Base-by-base conservation (phyloP, 1,140 invertebrate genomes). In the Amyelois transitella region DNA sequence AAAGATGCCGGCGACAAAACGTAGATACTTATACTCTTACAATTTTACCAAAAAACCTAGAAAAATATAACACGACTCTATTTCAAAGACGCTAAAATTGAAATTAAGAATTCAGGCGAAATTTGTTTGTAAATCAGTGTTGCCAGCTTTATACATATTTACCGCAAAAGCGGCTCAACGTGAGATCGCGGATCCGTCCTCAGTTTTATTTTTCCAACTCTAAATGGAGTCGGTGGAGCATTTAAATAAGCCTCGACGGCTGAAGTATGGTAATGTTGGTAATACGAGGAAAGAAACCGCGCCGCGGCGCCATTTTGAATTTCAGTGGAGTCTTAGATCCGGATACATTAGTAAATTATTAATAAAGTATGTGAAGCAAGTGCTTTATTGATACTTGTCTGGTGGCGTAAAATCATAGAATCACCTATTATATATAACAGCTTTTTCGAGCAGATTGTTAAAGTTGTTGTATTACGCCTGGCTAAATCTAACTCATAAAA, bases 151-250 rank as follows among this genome's bases (percentile, higher is more conserved):
- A 86, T 86, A 87, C 85, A 88, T 88, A 88, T 88, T 88, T 88
- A 86, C 82, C 85, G 80, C 82, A 86, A 85, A 86, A 88, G 76
- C 85, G 85, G 85, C 82, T 88, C 81, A 78, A 70, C 70, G 79
- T 75, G 76, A 83, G 79, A 83, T 83, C 81, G 75, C 77, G 71
- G 81, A 85, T 84, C 84, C 75, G 82, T 78, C 81, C 68, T 74
- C 67, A 69, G 80, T 88, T 88, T 88, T 86, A 86, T 88, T 88
- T 88, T 88, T 82, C 81, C 85, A 86, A 88, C 80, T 86, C 82
- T 88, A 88, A 88, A 86, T 88, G 85, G 85, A 88, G 85, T 86
- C 85, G 81, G 85, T 88, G 81, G 82, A 83, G 81, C 85, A 88
- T 88, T 88, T 88, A 86, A 88, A 88, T 88, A 88, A 88, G 81